phyloP scores from a whole-genome alignment of 2,113 vertebrate genomes.

The Tretioscincus oriximinensis region DNA sequence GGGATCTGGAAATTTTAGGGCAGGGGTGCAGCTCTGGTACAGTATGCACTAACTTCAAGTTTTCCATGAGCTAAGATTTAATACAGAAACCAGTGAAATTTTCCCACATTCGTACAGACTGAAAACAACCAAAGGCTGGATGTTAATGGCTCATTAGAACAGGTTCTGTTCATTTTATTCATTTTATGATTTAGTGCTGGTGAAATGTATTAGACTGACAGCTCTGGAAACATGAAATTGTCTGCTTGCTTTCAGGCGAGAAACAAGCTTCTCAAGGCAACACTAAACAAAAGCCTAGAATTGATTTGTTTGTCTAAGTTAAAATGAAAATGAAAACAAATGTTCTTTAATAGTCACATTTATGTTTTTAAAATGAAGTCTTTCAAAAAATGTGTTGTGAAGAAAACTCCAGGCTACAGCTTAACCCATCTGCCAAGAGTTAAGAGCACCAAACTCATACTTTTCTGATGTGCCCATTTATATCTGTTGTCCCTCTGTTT shows the following conservation, averaged over 20 bases:
- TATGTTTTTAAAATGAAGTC: too few species aligned
- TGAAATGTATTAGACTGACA: neutral
- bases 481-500: too few species aligned
- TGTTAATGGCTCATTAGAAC: neutral
- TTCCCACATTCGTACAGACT: neutral
- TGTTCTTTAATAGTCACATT: too few species aligned
- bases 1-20: neutral
- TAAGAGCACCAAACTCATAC: neutral
- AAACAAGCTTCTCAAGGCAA: neutral
- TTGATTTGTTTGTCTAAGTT: too few species aligned
- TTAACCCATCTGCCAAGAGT: neutral
- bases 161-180: neutral
- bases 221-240: slow-evolving; percentile 2
- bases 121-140: neutral
- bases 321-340: too few species aligned
- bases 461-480: neutral
- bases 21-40: neutral
- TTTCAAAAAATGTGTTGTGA: too few species aligned
- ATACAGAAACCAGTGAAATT: slow-evolving; percentile 14
- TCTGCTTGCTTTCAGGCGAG: neutral
- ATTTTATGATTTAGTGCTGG: neutral
- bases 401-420: neutral
- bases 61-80: slow-evolving; percentile 22
- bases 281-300: too few species aligned
- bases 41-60: slow-evolving; percentile 23